Base-by-base conservation (phyloP, 2,888 invertebrate genomes). In the Hypomecis punctinalis region DNA sequence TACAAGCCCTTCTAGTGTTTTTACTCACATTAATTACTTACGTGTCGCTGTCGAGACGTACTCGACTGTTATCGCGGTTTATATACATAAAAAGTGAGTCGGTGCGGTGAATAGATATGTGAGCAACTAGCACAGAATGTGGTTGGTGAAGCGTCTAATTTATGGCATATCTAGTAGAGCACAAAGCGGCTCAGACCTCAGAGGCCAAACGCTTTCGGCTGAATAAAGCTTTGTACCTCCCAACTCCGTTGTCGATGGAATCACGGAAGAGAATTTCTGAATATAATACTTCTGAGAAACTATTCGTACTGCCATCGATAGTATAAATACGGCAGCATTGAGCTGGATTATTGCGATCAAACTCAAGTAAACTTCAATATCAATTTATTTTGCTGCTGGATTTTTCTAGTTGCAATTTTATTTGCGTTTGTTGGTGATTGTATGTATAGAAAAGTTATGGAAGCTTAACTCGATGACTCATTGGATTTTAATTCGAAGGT, bases 151-250 rank as follows among this genome's bases (percentile, higher is more conserved):
- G 66, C 67, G 62, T 61, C 57, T 65, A 72, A 71, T 73, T 69
- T 73, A 69, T 71, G 68, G 63, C 62, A 72, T 69, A 73, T 71
- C 69, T 67, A 68, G 67, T 53, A 66, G 61, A 67, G 63, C 68
- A 71, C 59, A 71, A 66, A 66, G 63, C 51, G 66, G 40, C 43
- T 57, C 62, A 59, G 62, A 68, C 61, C 63, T 59, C 53, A 55
- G 57, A 67, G 49, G 55, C 59, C 70, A 67, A 65, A 59, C 54
- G 64, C 49, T 69, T 67, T 67, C 53, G 57, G 42, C 63, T 63
- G 63, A 57, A 67, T 67, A 67, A 61, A 59, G 67, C 61, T 63
- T 64, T 59, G 67, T 62, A 61, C 59, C 67, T 64, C 51, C 54
- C 49, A 61, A 51, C 51, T 51, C 54, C 56, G 69, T 62, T 70